Base-by-base conservation (phyloP, 1,140 invertebrate species). In the Eciton burchellii region DNA sequence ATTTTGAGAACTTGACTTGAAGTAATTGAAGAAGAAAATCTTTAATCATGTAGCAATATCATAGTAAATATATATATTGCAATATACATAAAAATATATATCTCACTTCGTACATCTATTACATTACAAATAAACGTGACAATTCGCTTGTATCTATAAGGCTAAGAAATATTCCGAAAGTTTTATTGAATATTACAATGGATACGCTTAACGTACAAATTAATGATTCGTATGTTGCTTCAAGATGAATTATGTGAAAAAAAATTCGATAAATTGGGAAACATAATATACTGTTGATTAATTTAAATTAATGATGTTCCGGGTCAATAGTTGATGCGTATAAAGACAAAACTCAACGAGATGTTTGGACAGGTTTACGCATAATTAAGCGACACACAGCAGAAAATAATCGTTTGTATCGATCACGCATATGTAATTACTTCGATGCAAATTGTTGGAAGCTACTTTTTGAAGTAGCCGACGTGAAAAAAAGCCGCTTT, bases 401-500 rank as follows among this genome's bases (percentile, higher is more conserved):
- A 16, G n/a, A n/a, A n/a, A n/a, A n/a, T n/a, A n/a, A n/a, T n/a
- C n/a, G n/a, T n/a, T n/a, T 47, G 26, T 16, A 35, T 79, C 63
- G 56, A 70, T 35, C 74, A 70, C 26, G 35, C n/a, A 56, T 26
- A 41, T 26, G 73, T 56, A 84, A 84, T 84, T 84, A 84, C 62
- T 83, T 60, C 26, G 35, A 84, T 70, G 62, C 45, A 52, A 84
- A 85, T 59, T 84, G 35, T 1, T 29, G 14, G 21, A 35, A 85
- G 68, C 35, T 82, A 73, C 47, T 56, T 49, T 68, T 41, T 26
- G 12, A 45, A n/a, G 52, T 43, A 52, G 19, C n/a, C 29, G 21
- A 57, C 45, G 43, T 74, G 54, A 57, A 57, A 71, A 41, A 77
- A 68, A 68, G 14, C 54, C 52, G 59, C 84, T 84, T 84, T 79